Evolutionary conservation across 2,113 vertebrate species (phyloP), one percentile per base, ranked within the genome.

Genomic region (Gyps fulvus): DNA sequence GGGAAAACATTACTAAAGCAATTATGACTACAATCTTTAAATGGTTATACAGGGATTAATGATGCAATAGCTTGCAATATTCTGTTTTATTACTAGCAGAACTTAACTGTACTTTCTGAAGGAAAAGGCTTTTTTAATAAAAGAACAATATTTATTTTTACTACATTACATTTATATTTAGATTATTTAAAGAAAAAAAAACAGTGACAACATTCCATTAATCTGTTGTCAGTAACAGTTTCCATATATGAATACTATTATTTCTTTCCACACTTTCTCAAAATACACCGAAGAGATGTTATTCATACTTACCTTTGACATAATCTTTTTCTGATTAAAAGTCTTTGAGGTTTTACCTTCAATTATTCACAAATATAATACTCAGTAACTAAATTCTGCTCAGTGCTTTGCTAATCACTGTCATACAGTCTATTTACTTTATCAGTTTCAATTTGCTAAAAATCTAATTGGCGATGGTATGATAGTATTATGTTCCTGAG

Each of bases 21-120:
- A 96, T 97, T 96, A 94, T 77, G 63, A 91, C 73, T 83, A 74
- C 55, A 94, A 69, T 91, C 63, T 96, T 97, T 96, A 95, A 97
- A 95, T 93, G 66, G 29, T 72, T 76, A 61, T 54, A 74, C 25
- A 77, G 85, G 29, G 65, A 87, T 94, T 96, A 87, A 88, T 87
- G 95, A 83, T 84, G 67, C 89, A 95, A 97, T 89, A 96, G 54
- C 88, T 93, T 88, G 38, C 47, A 94, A 72, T 66, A 94, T 79
- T 90, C n/a, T 93, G 42, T 93, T 97, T 97, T 95, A 95, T 95
- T 94, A 90, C 89, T 78, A 72, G 73, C 65, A 95, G 87, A 96
- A 96, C 55, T 95, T 94, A 96, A 38, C 57, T 82, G 43, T 96
- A 90, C 59, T 93, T 93, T 93, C 78, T 57, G 87, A 96, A 91